Percentiles rank a stretch among this genome's conserved stretches.
phyloP scores from a whole-genome alignment of 2,888 invertebrate genomes.

The Pelosia muscerda region DNA sequence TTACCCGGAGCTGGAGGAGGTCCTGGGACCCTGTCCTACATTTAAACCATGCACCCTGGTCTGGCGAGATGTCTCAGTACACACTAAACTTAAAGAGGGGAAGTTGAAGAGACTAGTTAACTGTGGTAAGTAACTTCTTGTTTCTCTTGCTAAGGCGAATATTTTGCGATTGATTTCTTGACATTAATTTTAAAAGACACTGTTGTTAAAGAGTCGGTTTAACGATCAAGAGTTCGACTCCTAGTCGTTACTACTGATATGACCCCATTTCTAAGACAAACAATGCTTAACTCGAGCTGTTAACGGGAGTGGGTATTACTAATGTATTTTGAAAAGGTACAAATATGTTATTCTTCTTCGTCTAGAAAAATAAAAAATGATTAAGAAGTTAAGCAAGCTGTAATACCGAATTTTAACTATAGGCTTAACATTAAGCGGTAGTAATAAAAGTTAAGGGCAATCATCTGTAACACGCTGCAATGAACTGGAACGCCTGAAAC shows the following conservation, averaged over 20 bases:
- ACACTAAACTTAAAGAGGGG: constrained; percentile 83
- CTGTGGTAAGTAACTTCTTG: constrained; percentile 84
- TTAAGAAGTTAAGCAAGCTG: neutral
- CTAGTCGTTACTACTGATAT: no score
- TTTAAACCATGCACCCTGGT: constrained; percentile 90
- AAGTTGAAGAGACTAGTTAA: constrained; percentile 91
- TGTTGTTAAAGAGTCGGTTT: no score
- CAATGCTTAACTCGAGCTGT: no score
- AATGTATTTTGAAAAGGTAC: no score
- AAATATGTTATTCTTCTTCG: no score
- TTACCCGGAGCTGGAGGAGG: constrained; percentile 76
- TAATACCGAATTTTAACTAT: no score
- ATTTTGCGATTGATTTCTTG: neutral
- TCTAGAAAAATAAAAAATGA: no score
- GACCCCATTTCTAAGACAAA: no score
- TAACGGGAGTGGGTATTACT: no score
- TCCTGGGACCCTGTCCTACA: constrained; percentile 85
- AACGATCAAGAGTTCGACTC: no score
- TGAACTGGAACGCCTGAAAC: neutral
- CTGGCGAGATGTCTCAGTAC: constrained; percentile 93
- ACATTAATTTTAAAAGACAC: neutral
- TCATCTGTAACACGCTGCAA: neutral
- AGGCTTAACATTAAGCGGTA: no score
- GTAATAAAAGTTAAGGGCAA: neutral
- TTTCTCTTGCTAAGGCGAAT: neutral